Evolutionary conservation across 2,888 invertebrate genomes (phyloP).

Genomic region (Sminthurinus aureus): DNA sequence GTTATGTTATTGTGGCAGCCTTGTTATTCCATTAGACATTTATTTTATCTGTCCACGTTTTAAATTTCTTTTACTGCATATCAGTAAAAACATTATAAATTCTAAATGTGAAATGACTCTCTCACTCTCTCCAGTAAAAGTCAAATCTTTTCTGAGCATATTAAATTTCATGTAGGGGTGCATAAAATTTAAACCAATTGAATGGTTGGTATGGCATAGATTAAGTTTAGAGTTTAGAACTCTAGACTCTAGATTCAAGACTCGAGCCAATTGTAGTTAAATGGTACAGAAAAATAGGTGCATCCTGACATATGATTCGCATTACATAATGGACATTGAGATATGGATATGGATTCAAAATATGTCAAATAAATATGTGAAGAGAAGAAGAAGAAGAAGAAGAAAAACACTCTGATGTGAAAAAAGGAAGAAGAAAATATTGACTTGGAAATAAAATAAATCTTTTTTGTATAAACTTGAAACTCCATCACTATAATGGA

Average conservation of each 20-base stretch:
- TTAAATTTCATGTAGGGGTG: conserved; percentile 9
- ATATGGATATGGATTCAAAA: neutral
- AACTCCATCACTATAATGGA: neutral
- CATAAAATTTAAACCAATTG: conserved; percentile 5
- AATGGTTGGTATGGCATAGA: too few species aligned
- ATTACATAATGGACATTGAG: too few species aligned
- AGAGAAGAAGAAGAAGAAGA: too few species aligned
- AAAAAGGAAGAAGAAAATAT: neutral
- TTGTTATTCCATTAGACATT: neutral
- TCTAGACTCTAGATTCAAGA: neutral
- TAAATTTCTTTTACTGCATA: conserved; percentile 3
- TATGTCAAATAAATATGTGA: neutral
- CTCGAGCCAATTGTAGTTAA: neutral
- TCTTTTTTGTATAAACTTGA: neutral
- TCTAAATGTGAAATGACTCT: neutral
- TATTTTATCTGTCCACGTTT: conserved; percentile 10
- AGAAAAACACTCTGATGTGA: too few species aligned
- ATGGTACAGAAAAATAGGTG: neutral
- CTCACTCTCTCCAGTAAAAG: neutral
- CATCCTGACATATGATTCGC: neutral
- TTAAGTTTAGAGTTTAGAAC: too few species aligned
- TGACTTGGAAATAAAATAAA: neutral
- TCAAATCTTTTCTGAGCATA: neutral
- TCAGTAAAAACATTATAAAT: neutral
- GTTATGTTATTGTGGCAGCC: neutral